These are phyloP conservation scores for Philopotamus ludificatus DNA, from an alignment of 1,140 invertebrate species.

Conservation along the genomic window DNA sequence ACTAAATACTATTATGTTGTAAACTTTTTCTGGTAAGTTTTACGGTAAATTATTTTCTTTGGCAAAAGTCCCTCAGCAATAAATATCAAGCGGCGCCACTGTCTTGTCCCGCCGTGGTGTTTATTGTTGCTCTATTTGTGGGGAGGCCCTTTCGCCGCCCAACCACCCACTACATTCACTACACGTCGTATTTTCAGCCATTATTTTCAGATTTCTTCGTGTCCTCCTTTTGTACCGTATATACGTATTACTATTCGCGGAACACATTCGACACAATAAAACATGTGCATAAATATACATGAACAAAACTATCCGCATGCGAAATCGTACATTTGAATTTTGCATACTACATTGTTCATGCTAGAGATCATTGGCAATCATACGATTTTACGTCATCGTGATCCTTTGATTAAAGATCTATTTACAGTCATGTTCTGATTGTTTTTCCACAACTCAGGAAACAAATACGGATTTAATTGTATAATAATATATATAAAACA, in stretches of 20 bases:
- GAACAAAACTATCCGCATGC: no score
- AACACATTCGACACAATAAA: slow-evolving; percentile 4
- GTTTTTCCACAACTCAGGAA: no score
- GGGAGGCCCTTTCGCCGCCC: background rate
- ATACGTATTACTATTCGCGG: background rate
- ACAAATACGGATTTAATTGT: no score
- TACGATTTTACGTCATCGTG: no score
- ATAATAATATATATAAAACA: no score
- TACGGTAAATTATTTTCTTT: slow-evolving; percentile 39
- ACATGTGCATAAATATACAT: no score
- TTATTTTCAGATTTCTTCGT: slow-evolving; percentile 8
- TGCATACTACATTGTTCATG: no score
- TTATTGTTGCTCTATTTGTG: slow-evolving; percentile 29
- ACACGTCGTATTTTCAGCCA: slow-evolving; percentile 10
- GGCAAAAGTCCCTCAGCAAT: slow-evolving; percentile 34
- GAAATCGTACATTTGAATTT: no score
- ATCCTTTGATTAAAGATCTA: no score
- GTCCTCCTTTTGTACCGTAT: background rate
- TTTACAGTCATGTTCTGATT: no score
- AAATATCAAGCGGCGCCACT: slow-evolving; percentile 35
- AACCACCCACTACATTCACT: slow-evolving; percentile 5
- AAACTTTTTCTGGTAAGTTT: slow-evolving; percentile 28
- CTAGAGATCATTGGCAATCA: no score
- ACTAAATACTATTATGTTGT: slow-evolving; percentile 27
- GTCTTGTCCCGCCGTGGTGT: slow-evolving; percentile 27